These are phyloP conservation scores for Epinotia bilunana DNA, from an alignment of 2,888 invertebrate species.

Conservation along the genomic window DNA sequence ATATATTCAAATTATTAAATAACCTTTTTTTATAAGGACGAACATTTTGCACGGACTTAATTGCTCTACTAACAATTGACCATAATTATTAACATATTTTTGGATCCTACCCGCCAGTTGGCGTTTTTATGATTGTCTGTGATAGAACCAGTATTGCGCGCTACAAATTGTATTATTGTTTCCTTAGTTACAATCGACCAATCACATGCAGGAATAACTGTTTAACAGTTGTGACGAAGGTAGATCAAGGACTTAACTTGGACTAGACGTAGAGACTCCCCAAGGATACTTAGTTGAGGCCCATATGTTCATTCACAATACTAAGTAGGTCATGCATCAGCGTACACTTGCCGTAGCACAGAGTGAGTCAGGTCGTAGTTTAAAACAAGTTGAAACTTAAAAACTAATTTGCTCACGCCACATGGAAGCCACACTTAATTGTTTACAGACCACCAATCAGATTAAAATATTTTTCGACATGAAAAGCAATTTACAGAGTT, in stretches of 20 bases:
- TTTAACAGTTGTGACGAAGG: too few relatives aligned
- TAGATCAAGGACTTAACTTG: too few relatives aligned
- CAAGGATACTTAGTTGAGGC: not conserved
- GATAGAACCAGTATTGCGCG: too few relatives aligned
- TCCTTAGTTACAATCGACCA: too few relatives aligned
- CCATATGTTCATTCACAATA: not conserved
- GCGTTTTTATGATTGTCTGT: too few relatives aligned
- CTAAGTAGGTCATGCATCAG: not conserved
- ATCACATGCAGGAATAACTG: too few relatives aligned
- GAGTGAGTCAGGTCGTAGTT: constrained; percentile 3
- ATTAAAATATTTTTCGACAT: constrained; percentile 82
- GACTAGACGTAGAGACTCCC: too few relatives aligned
- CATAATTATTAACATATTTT: too few relatives aligned
- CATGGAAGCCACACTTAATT: constrained; percentile 79
- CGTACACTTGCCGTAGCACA: not conserved
- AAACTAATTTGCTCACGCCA: constrained; percentile 54
- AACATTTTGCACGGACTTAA: not conserved
- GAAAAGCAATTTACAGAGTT: constrained; percentile 81
- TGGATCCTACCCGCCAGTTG: too few relatives aligned
- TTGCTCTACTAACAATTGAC: too few relatives aligned
- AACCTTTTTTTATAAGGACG: not conserved
- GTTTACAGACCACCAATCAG: constrained; percentile 79
- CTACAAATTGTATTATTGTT: too few relatives aligned
- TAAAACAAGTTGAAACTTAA: constrained; percentile 40
- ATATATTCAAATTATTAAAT: not conserved